phyloP scores from a whole-genome alignment of 2,113 vertebrate genomes.

The Sprattus sprattus region DNA sequence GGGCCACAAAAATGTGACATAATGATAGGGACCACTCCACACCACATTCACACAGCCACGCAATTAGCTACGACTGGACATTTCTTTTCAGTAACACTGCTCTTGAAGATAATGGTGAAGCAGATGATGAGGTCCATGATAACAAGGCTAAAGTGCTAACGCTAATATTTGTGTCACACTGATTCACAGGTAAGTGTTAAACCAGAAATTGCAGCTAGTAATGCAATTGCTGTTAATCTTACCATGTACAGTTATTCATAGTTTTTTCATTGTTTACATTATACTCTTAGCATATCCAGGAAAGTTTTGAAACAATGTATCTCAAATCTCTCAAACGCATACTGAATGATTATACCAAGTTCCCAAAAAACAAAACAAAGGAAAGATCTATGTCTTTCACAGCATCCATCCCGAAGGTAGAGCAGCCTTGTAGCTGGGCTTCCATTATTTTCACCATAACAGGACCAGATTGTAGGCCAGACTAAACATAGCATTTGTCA shows the following conservation, averaged over 20 bases:
- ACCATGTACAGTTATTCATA: neutral
- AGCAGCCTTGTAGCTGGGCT: neutral
- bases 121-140: neutral
- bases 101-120: neutral
- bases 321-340: neutral
- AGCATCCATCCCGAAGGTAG: neutral
- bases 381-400: neutral
- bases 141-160: neutral
- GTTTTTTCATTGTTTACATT: neutral
- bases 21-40: constrained; percentile 21
- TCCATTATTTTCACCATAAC: constrained; percentile 2
- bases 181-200: neutral
- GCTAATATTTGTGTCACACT: neutral
- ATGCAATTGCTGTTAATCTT: neutral
- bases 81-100: neutral
- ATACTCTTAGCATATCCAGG: neutral
- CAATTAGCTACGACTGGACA: neutral
- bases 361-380: neutral
- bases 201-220: neutral
- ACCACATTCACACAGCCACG: neutral
- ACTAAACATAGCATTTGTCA: constrained; percentile 12
- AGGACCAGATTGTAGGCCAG: neutral
- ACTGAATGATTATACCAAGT: neutral
- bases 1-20: constrained; percentile 53
- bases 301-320: neutral